phyloP scores from a whole-genome alignment of 2,113 vertebrate genomes.

The Ailurus styani region DNA sequence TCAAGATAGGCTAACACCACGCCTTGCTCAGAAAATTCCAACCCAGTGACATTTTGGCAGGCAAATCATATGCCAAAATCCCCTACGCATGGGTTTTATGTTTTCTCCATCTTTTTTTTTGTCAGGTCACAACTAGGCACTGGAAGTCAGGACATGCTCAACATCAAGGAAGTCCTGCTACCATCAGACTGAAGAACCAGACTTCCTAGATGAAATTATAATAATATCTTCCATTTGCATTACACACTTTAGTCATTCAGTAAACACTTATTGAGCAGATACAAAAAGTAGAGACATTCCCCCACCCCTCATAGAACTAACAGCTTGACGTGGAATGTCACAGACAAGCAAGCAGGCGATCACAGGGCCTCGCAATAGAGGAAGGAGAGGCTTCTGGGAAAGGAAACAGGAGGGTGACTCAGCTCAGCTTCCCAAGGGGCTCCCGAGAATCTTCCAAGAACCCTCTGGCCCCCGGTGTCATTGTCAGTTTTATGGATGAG shows the following conservation, averaged over 20 bases:
- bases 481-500: neutral
- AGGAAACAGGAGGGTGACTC: neutral
- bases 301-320: neutral
- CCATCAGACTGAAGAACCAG: neutral
- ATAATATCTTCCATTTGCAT: neutral
- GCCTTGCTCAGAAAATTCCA: constrained; percentile 30
- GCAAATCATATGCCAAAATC: neutral
- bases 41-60: neutral
- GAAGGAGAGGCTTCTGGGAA: neutral
- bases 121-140: neutral
- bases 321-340: neutral
- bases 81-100: neutral
- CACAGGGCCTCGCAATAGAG: neutral
- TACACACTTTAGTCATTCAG: neutral
- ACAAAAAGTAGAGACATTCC: neutral
- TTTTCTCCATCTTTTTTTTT: neutral
- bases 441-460: neutral
- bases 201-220: neutral
- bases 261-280: neutral
- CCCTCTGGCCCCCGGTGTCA: neutral
- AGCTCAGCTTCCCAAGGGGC: neutral
- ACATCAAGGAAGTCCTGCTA: neutral
- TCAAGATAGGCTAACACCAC: neutral
- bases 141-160: neutral
- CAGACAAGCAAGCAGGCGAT: neutral